Evolutionary conservation across 2,888 invertebrate genomes (phyloP), one percentile per base, ranked within the genome.

Genomic region (Epinotia bilunana): DNA sequence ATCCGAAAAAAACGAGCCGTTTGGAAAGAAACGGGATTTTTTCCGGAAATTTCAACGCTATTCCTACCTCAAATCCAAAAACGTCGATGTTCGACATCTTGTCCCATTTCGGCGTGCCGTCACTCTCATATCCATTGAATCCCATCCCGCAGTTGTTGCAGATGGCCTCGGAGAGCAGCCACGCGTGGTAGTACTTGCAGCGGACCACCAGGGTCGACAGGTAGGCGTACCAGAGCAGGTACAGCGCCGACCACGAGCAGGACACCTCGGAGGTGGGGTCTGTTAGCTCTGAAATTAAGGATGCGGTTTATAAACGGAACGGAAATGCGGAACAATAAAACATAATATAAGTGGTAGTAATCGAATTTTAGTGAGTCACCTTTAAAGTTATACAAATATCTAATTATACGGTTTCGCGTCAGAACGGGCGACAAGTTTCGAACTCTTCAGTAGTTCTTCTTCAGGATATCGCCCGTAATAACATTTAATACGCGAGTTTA

Each of bases 181-280:
- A 99, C n/a, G 98, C 99, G 88, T 98, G 98, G 93, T 99, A 99
- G 94, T 99, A 99, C 94, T 98, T 99, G 91, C 97, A 97, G 80
- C 99, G 96, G 77, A 96, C 96, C 77, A 97, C 95, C 80, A 97
- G 95, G 70, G 98, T 98, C 63, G 97, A 95, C 79, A 98, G 93
- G 92, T 97, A 98, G 88, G 97, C 96, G 85, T 97, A 95, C 91
- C 95, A 94, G 20, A 94, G 82, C 39, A 94, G 85, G 80, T 94
- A 94, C 43, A 92, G 9, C 0, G 87, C 90, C 0, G 94, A 94
- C 94, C 94, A 94, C n/a, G 93, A 88, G 0, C 91, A 88, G 0
- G 94, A 91, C 16, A 93, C 92, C 80, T 94, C 93, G 0, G 93
- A 92, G 2, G 88, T 80, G 0, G 94, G 93, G 77, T 94, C 93